Evolutionary conservation across 2,113 vertebrate species (phyloP).

Genomic region (Tamias sibiricus): DNA sequence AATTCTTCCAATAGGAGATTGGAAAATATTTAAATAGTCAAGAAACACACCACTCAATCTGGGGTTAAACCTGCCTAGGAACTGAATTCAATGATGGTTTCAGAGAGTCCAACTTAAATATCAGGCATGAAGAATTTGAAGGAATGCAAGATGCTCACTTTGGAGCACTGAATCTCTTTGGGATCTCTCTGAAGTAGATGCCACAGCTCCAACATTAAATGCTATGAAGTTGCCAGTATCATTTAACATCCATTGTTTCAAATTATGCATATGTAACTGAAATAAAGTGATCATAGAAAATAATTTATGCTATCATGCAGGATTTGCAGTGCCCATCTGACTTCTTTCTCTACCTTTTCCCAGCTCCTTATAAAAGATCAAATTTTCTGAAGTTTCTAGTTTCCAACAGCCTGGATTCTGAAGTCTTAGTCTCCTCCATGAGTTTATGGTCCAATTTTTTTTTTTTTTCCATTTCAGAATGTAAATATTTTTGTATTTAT

Average conservation of each 20-base stretch:
- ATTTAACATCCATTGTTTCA: constrained; percentile 20
- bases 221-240: background rate
- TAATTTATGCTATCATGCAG: background rate
- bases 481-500: too few relatives aligned
- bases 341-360: background rate
- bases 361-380: background rate
- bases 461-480: too few relatives aligned
- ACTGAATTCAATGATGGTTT: background rate
- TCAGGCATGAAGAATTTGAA: background rate
- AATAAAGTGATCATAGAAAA: constrained; percentile 16
- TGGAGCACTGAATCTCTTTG: constrained; percentile 27
- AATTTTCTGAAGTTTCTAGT: constrained; percentile 10
- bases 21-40: constrained; percentile 45
- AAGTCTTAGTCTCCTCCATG: background rate
- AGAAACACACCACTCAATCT: constrained; percentile 6
- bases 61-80: background rate
- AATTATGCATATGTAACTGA: background rate
- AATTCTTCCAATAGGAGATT: background rate
- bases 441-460: background rate
- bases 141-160: constrained; percentile 22
- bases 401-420: background rate
- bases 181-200: background rate
- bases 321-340: background rate
- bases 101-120: constrained; percentile 36
- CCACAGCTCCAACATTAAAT: constrained; percentile 37